Evolutionary conservation across 2,888 invertebrate genomes (phyloP).

Genomic region (Caenorhabditis zanzibari): DNA sequence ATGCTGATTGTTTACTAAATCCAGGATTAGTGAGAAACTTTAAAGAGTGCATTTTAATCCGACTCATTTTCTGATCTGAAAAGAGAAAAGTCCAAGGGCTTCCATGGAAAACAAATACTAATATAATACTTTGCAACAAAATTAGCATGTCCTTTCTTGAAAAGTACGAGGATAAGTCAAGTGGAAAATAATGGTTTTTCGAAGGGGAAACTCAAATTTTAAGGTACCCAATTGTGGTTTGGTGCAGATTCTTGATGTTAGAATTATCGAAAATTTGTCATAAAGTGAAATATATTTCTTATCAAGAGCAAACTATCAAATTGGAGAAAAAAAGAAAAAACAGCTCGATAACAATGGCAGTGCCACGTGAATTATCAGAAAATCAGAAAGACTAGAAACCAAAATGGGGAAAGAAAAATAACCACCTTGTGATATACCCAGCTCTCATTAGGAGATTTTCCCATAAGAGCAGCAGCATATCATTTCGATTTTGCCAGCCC

Average conservation of each 20-base stretch:
- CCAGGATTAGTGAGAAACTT: not conserved
- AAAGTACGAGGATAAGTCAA: not conserved
- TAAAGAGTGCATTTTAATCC: constrained; percentile 11
- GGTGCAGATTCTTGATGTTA: not conserved
- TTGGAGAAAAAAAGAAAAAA: constrained; percentile 46
- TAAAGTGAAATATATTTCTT: not conserved
- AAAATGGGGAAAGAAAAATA: not conserved
- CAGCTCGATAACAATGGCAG: constrained; percentile 12
- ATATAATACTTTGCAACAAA: not conserved
- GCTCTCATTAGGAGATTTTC: not conserved
- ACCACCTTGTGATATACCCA: constrained; percentile 3
- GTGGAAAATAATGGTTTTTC: not conserved
- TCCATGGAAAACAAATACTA: not conserved
- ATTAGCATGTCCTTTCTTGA: not conserved
- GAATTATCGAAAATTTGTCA: constrained; percentile 2
- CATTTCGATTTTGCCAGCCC: not conserved
- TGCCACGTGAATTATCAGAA: constrained; percentile 23
- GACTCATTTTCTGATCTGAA: not conserved
- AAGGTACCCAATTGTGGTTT: not conserved
- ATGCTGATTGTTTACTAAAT: constrained; percentile 3
- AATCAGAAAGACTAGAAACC: not conserved
- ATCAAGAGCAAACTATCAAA: constrained; percentile 42
- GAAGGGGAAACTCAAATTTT: not conserved
- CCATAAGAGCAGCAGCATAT: not conserved
- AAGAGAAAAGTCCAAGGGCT: not conserved